These are phyloP conservation scores for Triplophysa yarkandensis DNA, from an alignment of 2,797 vertebrate species.

Conservation along the genomic window DNA sequence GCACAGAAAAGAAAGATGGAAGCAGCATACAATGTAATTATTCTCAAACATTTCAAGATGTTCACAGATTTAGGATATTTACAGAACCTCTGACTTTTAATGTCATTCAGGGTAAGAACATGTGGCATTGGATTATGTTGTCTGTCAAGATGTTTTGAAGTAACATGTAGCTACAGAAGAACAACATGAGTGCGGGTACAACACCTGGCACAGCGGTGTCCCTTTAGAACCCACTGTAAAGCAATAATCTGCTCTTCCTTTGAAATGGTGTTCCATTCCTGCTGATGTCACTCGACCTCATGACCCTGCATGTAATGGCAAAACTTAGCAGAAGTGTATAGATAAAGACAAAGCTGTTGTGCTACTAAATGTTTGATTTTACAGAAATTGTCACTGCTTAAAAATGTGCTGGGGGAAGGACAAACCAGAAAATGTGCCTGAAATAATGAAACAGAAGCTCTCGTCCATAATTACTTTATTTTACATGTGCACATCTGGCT, in stretches of 20 bases:
- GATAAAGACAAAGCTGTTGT: neutral
- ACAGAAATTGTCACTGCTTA: constrained; percentile 8
- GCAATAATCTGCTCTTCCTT: neutral
- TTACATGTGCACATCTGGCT: constrained; percentile 52
- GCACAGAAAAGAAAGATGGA: constrained; percentile 31
- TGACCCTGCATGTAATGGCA: neutral
- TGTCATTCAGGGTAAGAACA: constrained; percentile 8
- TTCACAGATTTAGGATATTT: constrained; percentile 38
- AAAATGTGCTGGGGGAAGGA: neutral
- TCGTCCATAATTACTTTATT: constrained; percentile 53
- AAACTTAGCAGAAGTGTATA: neutral
- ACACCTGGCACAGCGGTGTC: neutral
- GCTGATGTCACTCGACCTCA: neutral
- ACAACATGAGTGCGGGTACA: neutral
- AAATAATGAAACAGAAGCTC: constrained; percentile 52
- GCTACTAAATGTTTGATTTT: constrained; percentile 5
- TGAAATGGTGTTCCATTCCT: neutral
- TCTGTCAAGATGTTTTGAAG: neutral
- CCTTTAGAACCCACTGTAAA: neutral
- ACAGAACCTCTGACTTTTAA: constrained; percentile 6
- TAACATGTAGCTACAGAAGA: neutral
- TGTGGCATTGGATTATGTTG: constrained; percentile 3
- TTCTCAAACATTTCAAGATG: constrained; percentile 40
- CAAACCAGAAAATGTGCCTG: constrained; percentile 37
- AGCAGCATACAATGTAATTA: constrained; percentile 46